Conservation (phyloP, 2,113 vertebrate species). For the Ageneiosus marmoratus region DNA sequence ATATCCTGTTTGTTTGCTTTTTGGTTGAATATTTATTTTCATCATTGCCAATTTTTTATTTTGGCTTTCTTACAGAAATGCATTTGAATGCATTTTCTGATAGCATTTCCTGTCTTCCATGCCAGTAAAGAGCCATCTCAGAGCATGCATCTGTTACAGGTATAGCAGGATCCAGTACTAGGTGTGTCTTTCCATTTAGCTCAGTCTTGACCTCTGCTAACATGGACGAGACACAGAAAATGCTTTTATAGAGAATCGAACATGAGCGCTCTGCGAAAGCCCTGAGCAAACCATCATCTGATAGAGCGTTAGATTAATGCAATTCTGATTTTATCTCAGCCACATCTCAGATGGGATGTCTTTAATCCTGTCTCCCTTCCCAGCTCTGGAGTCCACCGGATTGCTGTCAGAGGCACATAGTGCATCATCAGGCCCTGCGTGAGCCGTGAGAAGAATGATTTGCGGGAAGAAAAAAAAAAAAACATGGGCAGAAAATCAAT, state of each 20-base stretch:
- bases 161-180: background rate
- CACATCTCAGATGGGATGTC: constrained; percentile 22
- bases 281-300: constrained; percentile 23
- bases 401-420: constrained; percentile 17
- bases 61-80: no score
- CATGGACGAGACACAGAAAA: constrained; percentile 50
- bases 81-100: no score
- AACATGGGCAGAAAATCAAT: constrained; percentile 46
- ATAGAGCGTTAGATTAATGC: constrained; percentile 31
- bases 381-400: background rate
- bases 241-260: constrained; percentile 49
- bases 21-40: no score
- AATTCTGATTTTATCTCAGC: constrained; percentile 40
- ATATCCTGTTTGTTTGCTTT: background rate
- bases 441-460: background rate
- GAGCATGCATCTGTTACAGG: background rate
- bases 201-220: constrained; percentile 30
- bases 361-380: constrained; percentile 29
- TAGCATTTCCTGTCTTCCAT: background rate
- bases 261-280: constrained; percentile 13
- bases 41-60: no score
- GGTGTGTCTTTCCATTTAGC: constrained; percentile 20
- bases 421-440: background rate
- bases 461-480: background rate
- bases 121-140: background rate